Conservation (phyloP, 92 coral and sea anemone species). For the Virgularia gustaviana region DNA sequence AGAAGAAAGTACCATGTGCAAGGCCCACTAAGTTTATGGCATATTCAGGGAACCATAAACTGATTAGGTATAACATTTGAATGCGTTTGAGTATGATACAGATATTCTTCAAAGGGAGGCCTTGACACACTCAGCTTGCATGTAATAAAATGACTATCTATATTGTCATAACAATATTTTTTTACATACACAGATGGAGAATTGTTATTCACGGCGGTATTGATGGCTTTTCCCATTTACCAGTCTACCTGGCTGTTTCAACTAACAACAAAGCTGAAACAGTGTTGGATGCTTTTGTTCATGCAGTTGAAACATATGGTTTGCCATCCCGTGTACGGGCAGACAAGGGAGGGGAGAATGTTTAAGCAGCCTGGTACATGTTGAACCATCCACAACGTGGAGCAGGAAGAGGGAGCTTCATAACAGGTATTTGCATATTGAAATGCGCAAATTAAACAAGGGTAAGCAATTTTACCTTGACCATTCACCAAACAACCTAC, state of each 20-base stretch:
- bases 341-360: slow-evolving; percentile 64
- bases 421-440: slow-evolving; percentile 49
- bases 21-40: slow-evolving; percentile 55
- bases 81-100: no score
- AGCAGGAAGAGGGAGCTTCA: slow-evolving; percentile 49
- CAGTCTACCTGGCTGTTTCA: slow-evolving; percentile 41
- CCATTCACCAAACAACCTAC: no score
- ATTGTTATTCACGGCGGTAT: slow-evolving; percentile 50
- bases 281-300: slow-evolving; percentile 31
- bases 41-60: slow-evolving; percentile 54
- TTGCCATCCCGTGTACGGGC: slow-evolving; percentile 54
- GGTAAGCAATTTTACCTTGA: no score
- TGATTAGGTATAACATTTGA: slow-evolving; percentile 63
- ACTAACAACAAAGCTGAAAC: slow-evolving; percentile 49
- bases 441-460: no score
- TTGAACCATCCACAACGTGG: slow-evolving; percentile 50
- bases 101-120: no score
- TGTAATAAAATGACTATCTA: no score
- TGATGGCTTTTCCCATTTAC: slow-evolving; percentile 48
- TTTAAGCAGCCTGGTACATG: slow-evolving; percentile 48
- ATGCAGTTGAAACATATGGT: slow-evolving; percentile 54
- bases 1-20: slow-evolving; percentile 52
- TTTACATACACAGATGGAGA: no score
- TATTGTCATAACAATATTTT: no score
- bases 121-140: no score